Conservation (phyloP, 1,140 invertebrate genomes). For the Drosophila rufa region DNA sequence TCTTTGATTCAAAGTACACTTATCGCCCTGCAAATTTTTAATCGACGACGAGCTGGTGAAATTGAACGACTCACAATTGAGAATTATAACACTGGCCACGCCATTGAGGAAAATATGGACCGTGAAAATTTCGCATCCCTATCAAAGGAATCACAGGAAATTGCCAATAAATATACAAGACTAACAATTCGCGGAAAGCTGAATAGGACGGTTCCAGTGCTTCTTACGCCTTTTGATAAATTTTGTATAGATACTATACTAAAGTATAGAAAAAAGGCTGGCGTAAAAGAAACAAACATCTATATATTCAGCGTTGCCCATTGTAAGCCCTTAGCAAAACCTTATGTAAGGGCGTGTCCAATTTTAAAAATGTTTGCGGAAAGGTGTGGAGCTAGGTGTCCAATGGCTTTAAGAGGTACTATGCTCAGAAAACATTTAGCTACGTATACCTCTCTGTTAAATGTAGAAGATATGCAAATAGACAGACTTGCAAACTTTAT, state of each 20-base stretch:
- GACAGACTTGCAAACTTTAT: constrained; percentile 8
- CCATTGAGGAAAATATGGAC: too few species aligned
- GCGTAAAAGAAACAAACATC: constrained; percentile 7
- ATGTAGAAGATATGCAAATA: constrained; percentile 3
- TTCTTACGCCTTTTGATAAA: constrained; percentile 2
- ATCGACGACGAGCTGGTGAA: too few species aligned
- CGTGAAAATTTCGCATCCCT: too few species aligned
- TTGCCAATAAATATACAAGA: too few species aligned
- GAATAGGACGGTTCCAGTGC: background rate
- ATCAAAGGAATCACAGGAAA: too few species aligned
- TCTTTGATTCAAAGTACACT: too few species aligned
- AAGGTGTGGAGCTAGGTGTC: background rate
- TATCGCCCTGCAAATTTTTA: too few species aligned
- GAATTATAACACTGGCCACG: too few species aligned
- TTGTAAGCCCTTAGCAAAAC: constrained; percentile 8
- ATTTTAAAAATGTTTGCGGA: constrained; percentile 11
- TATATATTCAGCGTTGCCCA: constrained; percentile 2
- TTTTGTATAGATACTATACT: constrained; percentile 2
- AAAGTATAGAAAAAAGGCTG: constrained; percentile 1
- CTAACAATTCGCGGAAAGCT: too few species aligned
- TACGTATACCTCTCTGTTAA: constrained; percentile 3
- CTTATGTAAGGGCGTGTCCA: background rate
- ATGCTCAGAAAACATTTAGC: constrained; percentile 1
- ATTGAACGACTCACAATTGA: too few species aligned
- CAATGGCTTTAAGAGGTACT: constrained; percentile 7